These are phyloP conservation scores for Calcarius lapponicus DNA, from an alignment of 2,797 vertebrate species.

Conservation along the genomic window DNA sequence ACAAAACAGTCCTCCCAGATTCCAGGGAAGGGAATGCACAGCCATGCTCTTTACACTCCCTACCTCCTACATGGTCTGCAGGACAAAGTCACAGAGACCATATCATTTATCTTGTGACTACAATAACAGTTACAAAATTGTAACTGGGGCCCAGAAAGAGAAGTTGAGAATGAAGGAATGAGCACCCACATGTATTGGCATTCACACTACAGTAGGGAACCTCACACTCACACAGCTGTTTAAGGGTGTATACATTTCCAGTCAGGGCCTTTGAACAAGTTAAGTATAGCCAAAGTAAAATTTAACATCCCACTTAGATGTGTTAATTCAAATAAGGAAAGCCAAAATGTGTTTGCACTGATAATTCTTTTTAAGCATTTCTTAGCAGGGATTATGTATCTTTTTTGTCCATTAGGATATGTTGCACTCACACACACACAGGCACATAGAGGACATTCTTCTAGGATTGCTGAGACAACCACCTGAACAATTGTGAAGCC, in stretches of 20 bases:
- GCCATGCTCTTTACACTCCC: neutral
- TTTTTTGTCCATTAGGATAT: neutral
- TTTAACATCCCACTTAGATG: neutral
- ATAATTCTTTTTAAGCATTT: neutral
- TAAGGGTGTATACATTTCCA: neutral
- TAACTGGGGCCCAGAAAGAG: neutral
- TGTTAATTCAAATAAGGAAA: neutral
- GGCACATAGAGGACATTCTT: neutral
- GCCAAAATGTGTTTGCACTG: neutral
- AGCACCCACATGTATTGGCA: fast-evolving
- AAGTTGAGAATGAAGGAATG: neutral
- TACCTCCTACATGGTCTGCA: neutral
- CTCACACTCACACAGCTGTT: neutral
- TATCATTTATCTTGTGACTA: neutral
- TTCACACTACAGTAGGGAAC: neutral
- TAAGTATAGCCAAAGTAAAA: neutral
- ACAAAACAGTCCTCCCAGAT: slow-evolving; percentile 31
- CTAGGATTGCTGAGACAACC: neutral
- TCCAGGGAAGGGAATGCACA: neutral
- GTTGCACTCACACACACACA: neutral
- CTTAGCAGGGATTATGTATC: neutral
- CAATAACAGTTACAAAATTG: neutral
- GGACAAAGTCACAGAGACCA: neutral
- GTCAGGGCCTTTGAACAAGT: neutral
- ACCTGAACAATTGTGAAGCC: neutral